Base-by-base conservation (phyloP, 2,888 invertebrate species). In the Gibbula magus region DNA sequence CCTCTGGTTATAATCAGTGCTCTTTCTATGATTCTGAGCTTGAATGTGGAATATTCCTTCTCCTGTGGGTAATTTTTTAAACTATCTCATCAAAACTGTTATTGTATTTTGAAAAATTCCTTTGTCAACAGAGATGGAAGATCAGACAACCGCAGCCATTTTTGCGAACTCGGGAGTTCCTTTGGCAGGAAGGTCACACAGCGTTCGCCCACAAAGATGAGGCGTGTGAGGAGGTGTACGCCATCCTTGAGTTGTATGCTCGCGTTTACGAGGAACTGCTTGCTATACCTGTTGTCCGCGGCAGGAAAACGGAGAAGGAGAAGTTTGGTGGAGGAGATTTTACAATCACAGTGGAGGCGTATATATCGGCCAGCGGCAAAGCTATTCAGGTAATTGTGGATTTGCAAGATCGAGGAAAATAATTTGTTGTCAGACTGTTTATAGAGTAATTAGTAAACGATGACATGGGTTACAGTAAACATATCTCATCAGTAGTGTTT, bases 131-230 rank as follows among this genome's bases (percentile, higher is more conserved):
- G 97, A 95, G 99, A 89, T 99, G 99, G 99, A 99, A 99, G 94
- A 99, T 99, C 94, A 99, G 99, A 92, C 99, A 99, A 94, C 99
- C 99, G 7, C 99, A 99, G 92, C 99, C 99, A 7, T 99, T 99
- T 94, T 94, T 99, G 77, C 95, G 99, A 66, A 99, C 99, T 0
- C 95, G 99, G 87, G 99, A 99, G 94, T 99, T 99, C 94, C 95
- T 99, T 52, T 99, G 99, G 99, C 99, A 99, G 94, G 99, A 99
- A 94, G 99, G 99, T 0, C 99, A 99, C 93, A 97, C 99, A 3
- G 99, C 99, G 1, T 98, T 96, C 94, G 96, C 97, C 0, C 95
- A 94, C 0, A 94, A 95, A 88, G 94, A 95, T 79, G 99, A 98
- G 87, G 99, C 99, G 0, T 95, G 95, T 76, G 95, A 96, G 80